phyloP scores from a whole-genome alignment of 2,888 invertebrate genomes.

The Ochropacha duplaris region DNA sequence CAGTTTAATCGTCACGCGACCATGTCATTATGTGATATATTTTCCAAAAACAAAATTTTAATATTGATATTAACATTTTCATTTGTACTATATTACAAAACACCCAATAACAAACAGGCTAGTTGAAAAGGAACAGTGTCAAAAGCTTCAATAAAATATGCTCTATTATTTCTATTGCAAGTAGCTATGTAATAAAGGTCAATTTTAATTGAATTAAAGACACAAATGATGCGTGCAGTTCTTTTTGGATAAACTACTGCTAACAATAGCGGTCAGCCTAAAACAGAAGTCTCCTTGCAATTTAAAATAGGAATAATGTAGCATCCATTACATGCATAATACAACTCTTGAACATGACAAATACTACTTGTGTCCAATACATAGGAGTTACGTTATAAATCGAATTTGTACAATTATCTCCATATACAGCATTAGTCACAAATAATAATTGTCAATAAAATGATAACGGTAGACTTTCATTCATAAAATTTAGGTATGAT shows the following conservation, averaged over 20 bases:
- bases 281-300: background rate
- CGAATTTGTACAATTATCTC: background rate
- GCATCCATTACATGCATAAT: background rate
- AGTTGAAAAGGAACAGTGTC: background rate
- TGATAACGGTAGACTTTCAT: background rate
- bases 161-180: background rate
- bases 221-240: background rate
- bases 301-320: background rate
- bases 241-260: background rate
- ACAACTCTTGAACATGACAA: background rate
- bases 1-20: background rate
- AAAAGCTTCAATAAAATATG: background rate
- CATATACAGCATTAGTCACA: background rate
- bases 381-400: background rate
- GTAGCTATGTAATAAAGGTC: background rate
- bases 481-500: constrained; percentile 3
- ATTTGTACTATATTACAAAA: constrained; percentile 2
- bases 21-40: background rate
- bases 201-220: background rate
- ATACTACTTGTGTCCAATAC: background rate
- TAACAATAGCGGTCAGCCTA: background rate
- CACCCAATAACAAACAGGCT: background rate
- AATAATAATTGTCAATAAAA: background rate
- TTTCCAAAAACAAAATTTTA: background rate
- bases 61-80: background rate